A percentile compares a stretch with the other conserved stretches of the same genome.
Conservation (phyloP, 2,797 vertebrate genomes). For the Acanthiza pusilla region DNA sequence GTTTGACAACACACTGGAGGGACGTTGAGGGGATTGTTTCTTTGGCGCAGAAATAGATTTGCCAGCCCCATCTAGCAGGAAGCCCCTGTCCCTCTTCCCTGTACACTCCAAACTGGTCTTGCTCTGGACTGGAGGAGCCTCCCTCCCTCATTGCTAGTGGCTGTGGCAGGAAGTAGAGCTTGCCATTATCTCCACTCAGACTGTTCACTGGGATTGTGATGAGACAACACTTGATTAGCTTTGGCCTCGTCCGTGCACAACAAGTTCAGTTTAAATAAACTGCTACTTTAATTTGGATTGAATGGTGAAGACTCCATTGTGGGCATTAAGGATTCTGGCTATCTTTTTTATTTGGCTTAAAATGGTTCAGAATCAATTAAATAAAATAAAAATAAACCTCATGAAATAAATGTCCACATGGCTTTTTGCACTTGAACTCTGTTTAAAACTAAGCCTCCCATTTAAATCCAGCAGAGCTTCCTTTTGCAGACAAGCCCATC, state of each 20-base stretch:
- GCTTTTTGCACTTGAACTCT: neutral
- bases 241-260: neutral
- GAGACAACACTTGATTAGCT: constrained; percentile 8
- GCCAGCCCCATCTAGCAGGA: neutral
- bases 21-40: constrained; percentile 1
- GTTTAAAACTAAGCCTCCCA: neutral
- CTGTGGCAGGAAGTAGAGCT: neutral
- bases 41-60: constrained; percentile 52
- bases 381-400: neutral
- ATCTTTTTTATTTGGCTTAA: neutral
- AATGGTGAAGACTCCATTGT: neutral
- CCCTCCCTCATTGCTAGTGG: neutral
- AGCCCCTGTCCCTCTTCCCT: neutral
- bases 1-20: constrained; percentile 22
- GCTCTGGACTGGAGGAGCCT: neutral
- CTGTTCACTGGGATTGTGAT: neutral
- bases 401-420: neutral
- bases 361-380: neutral
- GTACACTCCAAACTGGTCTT: neutral
- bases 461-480: neutral
- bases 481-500: neutral
- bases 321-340: neutral
- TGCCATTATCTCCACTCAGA: neutral
- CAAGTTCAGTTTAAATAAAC: neutral
- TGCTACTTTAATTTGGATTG: neutral